Evolutionary conservation across 2,797 vertebrate genomes (phyloP), one percentile per base, ranked within the genome.

Genomic region (Lacerta agilis): DNA sequence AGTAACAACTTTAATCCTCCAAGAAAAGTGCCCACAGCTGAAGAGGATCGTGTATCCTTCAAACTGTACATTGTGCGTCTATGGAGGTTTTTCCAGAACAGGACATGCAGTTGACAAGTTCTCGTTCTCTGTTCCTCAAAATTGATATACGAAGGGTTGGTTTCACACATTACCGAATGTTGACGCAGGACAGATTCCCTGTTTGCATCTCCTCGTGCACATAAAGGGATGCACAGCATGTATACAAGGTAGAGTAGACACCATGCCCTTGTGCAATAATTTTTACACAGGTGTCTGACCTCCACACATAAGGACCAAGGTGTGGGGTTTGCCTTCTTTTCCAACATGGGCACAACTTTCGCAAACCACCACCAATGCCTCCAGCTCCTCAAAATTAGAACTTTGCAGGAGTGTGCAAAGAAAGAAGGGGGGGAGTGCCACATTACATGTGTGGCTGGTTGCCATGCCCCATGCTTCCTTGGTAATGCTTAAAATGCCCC

Each of bases 11-110:
- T 94, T 94, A 96, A 95, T 94, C 94, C 94, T 82, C 82, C 93
- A 82, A 96, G 93, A 96, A 94, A 95, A 94, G 92, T 90, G 61
- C 92, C 86, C 94, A 1, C 94, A 96, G 94, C 94, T 96, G 94
- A 91, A 90, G 82, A 86, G 92, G 94, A 95, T 97, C 95, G 91
- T 61, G 1, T 96, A 96, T 87, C 93, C 91, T 90, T 92, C 87
- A 83, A 92, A 95, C 91, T 95, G 89, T 92, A 94, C 92, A 69
- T 83, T 0, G 64, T 89, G 87, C 71, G 83, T 87, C 89, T 87
- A 94, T 89, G 86, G 82, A 89, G 67, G 20, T 86, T 85, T 82
- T 92, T 90, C 91, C 90, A 93, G 79, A 87, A 79, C 61, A 78
- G 86, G 81, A 66, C 86, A 93, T 2, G 7, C 78, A 86, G n/a